Base-by-base conservation (phyloP, 30 jellyfish, hydroid and myxozoan genomes). In the Turritopsis rubra region DNA sequence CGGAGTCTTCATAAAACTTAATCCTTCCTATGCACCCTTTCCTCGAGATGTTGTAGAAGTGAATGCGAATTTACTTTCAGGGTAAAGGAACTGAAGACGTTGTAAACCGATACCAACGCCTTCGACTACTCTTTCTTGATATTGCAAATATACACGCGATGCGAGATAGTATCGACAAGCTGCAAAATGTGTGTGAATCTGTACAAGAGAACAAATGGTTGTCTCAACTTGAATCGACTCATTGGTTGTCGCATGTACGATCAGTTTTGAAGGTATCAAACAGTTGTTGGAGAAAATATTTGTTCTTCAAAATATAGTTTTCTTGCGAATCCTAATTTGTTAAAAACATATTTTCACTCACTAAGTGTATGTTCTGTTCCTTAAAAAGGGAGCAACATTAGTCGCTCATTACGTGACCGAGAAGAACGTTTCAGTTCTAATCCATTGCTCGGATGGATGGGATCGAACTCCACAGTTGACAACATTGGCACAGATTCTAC, bases 361-460 rank as follows among this genome's bases (percentile, higher is more conserved):
- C n/a, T n/a, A n/a, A n/a, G n/a, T n/a, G n/a, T n/a, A n/a, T n/a
- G n/a, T n/a, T n/a, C n/a, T n/a, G n/a, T n/a, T n/a, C n/a, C n/a
- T n/a, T n/a, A n/a, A n/a, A n/a, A 31, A 91, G 97, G 97, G 97
- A 26, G 97, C 97, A 7, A 72, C 97, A 7, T 80, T 91, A 77
- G 88, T 86, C 16, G 97, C 97, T 21, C 97, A 87, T 87, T 91
- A 91, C 72, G 89, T 91, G 53, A 82, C 93, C 53, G 97, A 86
- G 74, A 91, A 91, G 75, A 89, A 88, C 26, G 89, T 79, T 25
- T 87, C 97, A 1, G 96, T 91, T 18, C 90, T 91, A 0, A 85
- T 91, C 18, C 97, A 91, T 73, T 91, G 97, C 74, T 91, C 97
- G 0, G 97, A 91, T 75, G 97, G 97, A 9, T 91, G 97, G 97